Evolutionary conservation across 2,113 vertebrate genomes (phyloP), one percentile per base, ranked within the genome.

Genomic region (Struthio camelus): DNA sequence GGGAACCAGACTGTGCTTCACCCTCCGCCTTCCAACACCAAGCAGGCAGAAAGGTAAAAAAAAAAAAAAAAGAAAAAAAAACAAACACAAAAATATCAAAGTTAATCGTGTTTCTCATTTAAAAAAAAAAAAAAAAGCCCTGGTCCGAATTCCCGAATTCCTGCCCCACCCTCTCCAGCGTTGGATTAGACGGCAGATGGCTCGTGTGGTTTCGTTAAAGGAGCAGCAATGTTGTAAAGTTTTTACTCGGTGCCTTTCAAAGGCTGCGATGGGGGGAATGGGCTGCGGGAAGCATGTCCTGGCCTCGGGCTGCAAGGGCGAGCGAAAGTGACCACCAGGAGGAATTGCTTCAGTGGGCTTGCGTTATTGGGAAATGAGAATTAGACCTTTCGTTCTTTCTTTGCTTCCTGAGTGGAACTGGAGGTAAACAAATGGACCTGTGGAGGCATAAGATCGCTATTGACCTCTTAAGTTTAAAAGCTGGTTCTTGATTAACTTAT

Each of bases 1-100:
- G 99, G 99, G 93, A 99, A 99, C 93, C 99, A 99, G 88, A 99
- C 99, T 6, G 98, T 99, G 67, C 98, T 99, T 80, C 98, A 99
- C 97, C 98, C 99, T 38, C 99, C 99, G 76, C 99, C 99, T 89
- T 98, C 97, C 95, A 96, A 98, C 46, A 98, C 98, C 96, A 99
- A 99, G 86, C 98, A 98, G 97, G 99, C 98, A 97, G 99, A 99
- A 87, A 99, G 96, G 96, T 96, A 94, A 94, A 80, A 84, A 34
- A n/a, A 10, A 11, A 16, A 13, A 20, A 14, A 28, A 28, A 15
- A 27, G 28, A 54, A 58, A 58, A 32, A n/a, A n/a, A n/a, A n/a
- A n/a, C n/a, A n/a, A n/a, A n/a, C n/a, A n/a, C n/a, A n/a, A n/a
- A n/a, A n/a, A n/a, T n/a, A n/a, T 58, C 30, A 19, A 19, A 58